A percentile compares a stretch with the other conserved stretches of the same genome.
Evolutionary conservation across 1,140 invertebrate species (phyloP).

Genomic region (Tetramorium parvispinum): DNA sequence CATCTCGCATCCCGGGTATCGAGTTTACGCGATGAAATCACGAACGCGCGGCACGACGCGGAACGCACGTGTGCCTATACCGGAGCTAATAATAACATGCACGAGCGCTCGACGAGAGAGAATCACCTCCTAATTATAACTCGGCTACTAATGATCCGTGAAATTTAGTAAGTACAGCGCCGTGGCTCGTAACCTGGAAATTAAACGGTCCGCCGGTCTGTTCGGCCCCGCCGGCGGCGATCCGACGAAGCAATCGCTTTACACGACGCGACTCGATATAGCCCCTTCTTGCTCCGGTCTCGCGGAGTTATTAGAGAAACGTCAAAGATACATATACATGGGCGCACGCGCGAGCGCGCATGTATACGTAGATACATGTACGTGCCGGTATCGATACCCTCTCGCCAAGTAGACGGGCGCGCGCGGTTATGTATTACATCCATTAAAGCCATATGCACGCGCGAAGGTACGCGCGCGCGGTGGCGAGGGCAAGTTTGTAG

Average conservation of each 20-base stretch:
- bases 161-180: constrained; percentile 59
- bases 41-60: constrained; percentile 37
- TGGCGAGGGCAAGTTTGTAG: constrained; percentile 73
- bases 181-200: constrained; percentile 53
- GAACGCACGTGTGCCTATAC: constrained; percentile 49
- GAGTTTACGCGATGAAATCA: constrained; percentile 53
- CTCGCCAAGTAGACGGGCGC: constrained; percentile 47
- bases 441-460: constrained; percentile 76
- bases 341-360: no score
- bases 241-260: constrained; percentile 56
- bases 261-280: constrained; percentile 54
- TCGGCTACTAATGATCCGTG: constrained; percentile 58
- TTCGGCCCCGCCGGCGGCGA: constrained; percentile 26
- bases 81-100: constrained; percentile 62
- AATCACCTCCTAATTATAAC: constrained; percentile 63
- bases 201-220: constrained; percentile 55
- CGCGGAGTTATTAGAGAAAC: constrained; percentile 64
- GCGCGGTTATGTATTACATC: constrained; percentile 75
- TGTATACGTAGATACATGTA: background rate
- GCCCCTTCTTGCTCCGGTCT: background rate
- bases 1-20: constrained; percentile 25
- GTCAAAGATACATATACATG: constrained; percentile 49
- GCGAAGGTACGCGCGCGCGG: constrained; percentile 71
- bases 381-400: constrained; percentile 64
- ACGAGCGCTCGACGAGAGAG: constrained; percentile 56